A percentile compares a stretch with the other conserved stretches of the same genome.
phyloP scores from a whole-genome alignment of 2,888 invertebrate species.

The Coelinius sp. region DNA sequence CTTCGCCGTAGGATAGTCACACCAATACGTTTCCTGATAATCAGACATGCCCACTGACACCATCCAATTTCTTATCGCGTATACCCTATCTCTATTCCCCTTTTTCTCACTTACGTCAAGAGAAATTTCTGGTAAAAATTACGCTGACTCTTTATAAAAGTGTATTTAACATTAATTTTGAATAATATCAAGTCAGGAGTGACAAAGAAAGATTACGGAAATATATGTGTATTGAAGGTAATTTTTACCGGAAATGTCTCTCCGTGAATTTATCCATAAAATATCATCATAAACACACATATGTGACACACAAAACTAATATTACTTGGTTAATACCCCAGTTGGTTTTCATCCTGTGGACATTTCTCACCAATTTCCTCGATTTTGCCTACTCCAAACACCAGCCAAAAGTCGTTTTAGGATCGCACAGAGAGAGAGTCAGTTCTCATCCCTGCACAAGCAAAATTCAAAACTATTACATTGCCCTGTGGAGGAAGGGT shows the following conservation, averaged over 20 bases:
- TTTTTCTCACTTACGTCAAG: no score
- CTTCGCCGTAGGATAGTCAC: neutral
- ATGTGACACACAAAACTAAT: neutral
- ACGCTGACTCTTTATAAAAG: no score
- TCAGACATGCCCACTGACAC: neutral
- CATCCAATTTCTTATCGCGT: neutral
- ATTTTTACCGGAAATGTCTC: no score
- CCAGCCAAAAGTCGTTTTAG: neutral
- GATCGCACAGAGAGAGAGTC: neutral
- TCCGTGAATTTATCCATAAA: no score
- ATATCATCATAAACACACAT: no score
- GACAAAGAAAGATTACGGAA: no score
- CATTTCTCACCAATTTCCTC: conserved; percentile 20
- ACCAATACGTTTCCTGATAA: neutral
- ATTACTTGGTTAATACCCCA: neutral
- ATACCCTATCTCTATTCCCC: neutral
- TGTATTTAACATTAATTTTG: no score
- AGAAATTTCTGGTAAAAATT: no score
- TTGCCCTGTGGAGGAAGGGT: no score
- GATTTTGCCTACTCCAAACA: neutral
- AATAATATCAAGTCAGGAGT: no score
- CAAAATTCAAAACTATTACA: neutral
- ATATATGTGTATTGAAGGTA: no score
- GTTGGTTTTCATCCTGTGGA: conserved; percentile 18
- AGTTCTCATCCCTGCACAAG: neutral